Base-by-base conservation (phyloP, 2,888 invertebrate species). In the Macrophya annulata region DNA sequence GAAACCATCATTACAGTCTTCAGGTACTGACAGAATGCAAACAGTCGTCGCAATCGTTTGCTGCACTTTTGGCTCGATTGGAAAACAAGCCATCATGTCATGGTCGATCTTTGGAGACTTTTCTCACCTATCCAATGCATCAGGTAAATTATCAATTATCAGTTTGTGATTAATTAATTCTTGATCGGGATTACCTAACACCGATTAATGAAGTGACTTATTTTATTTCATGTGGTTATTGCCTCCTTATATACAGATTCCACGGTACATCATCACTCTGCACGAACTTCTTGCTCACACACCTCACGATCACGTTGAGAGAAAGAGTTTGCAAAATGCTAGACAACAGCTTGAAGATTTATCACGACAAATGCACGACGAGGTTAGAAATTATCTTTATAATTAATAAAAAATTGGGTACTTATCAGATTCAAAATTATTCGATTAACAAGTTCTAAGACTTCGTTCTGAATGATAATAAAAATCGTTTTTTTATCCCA, bases 51-150 rank as follows among this genome's bases (percentile, higher is more conserved):
- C 95, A 96, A 0, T 94, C 95, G 87, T 98, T 98, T 92, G 96
- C 97, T 0, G 96, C 96, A 17, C 95, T 98, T 79, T 94, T 98
- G 85, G 95, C 96, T 85, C 94, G 98, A 40, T 94, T 98, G 87
- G 98, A 98, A 94, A 97, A 97, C 92, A 98, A 98, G 93, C 95
- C 97, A 0, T 96, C 97, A 0, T 98, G 98, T 91, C 97, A 98
- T 92, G 97, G 97, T 31, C 94, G 98, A 83, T 97, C 97, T 4
- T 93, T 98, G 88, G 98, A 98, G 94, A 97, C 97, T 1, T 98
- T 98, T 93, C 95, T 98, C 86, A 98, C 98, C 1, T 98, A 98
- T 94, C 98, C 98, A 25, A 98, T 98, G 98, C 98, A 98, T 94
- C 98, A 98, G 96, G 98, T 97, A 93, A 90, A n/a, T n/a, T n/a